phyloP scores from a whole-genome alignment of 1,140 invertebrate species.

The Rhagoletis pomonella region DNA sequence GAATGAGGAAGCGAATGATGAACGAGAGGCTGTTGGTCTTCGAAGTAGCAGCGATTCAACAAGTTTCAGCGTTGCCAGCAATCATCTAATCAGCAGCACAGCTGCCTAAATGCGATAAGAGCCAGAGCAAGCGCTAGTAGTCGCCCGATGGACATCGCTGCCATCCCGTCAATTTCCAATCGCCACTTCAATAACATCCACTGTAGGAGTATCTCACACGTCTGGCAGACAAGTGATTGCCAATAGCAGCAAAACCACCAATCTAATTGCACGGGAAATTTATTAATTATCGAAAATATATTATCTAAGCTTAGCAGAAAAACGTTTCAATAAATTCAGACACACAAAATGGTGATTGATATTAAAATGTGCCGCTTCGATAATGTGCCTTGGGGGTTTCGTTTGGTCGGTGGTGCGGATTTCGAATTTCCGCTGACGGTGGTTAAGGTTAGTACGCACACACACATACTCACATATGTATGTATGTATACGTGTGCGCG shows the following conservation, averaged over 20 bases:
- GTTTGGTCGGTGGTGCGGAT: slow-evolving; percentile 88
- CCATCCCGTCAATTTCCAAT: slow-evolving; percentile 6
- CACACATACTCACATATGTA: background rate
- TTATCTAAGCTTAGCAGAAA: background rate
- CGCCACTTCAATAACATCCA: background rate
- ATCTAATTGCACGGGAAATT: slow-evolving; percentile 34
- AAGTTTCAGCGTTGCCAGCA: background rate
- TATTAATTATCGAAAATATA: slow-evolving; percentile 38
- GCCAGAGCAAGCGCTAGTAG: background rate
- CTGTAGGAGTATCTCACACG: background rate
- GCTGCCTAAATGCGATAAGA: background rate
- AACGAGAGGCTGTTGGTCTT: background rate
- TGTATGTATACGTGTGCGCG: too few species aligned
- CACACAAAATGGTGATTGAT: slow-evolving; percentile 74
- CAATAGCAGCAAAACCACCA: background rate
- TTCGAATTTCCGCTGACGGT: slow-evolving; percentile 87
- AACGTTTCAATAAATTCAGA: background rate
- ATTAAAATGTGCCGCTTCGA: slow-evolving; percentile 80
- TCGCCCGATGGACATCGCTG: slow-evolving; percentile 20
- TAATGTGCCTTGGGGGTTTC: slow-evolving; percentile 89
- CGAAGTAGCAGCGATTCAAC: slow-evolving; percentile 17
- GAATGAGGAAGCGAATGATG: slow-evolving; percentile 24
- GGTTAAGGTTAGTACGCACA: slow-evolving; percentile 80
- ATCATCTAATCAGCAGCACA: background rate
- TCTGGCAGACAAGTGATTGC: background rate